Evolutionary conservation across 2,888 invertebrate species (phyloP), one percentile per base, ranked within the genome.

Genomic region (Cosmopolites sordidus): DNA sequence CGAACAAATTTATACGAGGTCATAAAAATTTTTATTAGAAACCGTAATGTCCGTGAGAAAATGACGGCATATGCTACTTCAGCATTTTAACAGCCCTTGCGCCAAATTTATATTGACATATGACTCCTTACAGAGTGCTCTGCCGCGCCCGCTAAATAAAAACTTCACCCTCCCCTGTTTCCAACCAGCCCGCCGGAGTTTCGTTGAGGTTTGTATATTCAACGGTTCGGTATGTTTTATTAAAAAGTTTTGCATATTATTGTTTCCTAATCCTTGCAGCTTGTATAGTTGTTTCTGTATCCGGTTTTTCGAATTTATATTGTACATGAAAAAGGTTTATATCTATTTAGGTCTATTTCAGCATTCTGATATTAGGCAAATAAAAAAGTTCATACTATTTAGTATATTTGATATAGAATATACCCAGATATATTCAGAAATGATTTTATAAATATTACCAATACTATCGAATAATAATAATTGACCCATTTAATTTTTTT

Each of bases 61-160:
- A 66, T 64, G 64, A 68, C 69, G 66, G 60, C 68, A 64, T 66
- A 67, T 67, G 65, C 66, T 64, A 60, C 64, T 65, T 61, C 60
- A 65, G 62, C 62, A 61, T 64, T 65, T 68, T 65, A 66, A 66
- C 69, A 67, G 69, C 68, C 69, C 69, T 70, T 66, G 67, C 67
- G 69, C 69, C 69, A 71, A 71, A 71, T 71, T 72, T 71, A 71
- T 71, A 71, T 69, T 71, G 71, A 72, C 72, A 71, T 65, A 71
- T 71, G 69, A 70, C 69, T 72, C 69, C 17, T 40, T 40, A 40
- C 17, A 40, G 33, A n/a, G 33, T 11, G 5, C 33, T 33, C 33
- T 12, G 33, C 33, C 33, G 33, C 11, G 2, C n/a, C n/a, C 33
- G 33, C n/a, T 12, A 12, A 6, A 33, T 33, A 33, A 33, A 9